These are phyloP conservation scores for Tetrao urogallus DNA, from an alignment of 2,113 vertebrate species.

Conservation along the genomic window DNA sequence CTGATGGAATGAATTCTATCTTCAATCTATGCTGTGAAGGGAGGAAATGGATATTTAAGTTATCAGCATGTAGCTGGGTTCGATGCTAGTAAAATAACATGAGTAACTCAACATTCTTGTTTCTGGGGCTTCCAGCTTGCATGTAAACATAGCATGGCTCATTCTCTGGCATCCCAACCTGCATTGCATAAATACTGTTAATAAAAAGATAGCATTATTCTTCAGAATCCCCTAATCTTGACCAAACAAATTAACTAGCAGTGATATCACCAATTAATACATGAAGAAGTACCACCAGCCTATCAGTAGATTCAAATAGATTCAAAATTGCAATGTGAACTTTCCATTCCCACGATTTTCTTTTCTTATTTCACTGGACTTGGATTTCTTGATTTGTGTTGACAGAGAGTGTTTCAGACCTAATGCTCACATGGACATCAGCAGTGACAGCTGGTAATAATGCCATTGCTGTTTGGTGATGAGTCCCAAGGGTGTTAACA, in stretches of 20 bases:
- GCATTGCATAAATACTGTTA: not conserved
- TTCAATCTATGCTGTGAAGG: not conserved
- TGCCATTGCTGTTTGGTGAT: not conserved
- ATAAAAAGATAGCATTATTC: not conserved
- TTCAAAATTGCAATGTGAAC: not conserved
- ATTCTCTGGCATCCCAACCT: not conserved
- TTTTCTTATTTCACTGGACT: not conserved
- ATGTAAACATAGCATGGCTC: rapidly evolving
- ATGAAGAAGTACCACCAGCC: not conserved
- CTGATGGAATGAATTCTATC: not conserved
- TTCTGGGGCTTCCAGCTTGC: not conserved
- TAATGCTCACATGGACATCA: not conserved
- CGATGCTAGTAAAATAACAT: not conserved
- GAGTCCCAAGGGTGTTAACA: not conserved
- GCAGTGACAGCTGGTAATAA: not conserved
- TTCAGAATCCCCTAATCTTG: not conserved
- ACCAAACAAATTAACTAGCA: not conserved
- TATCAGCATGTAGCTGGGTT: not conserved
- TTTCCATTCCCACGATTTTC: not conserved
- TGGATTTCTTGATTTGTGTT: not conserved
- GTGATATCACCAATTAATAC: not conserved
- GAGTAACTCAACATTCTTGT: not conserved
- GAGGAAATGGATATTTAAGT: conserved; percentile 9
- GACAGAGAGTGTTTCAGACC: not conserved
- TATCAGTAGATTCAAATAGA: not conserved